Conservation (phyloP, 1,140 invertebrate genomes). For the Pogonomyrmex californicus region DNA sequence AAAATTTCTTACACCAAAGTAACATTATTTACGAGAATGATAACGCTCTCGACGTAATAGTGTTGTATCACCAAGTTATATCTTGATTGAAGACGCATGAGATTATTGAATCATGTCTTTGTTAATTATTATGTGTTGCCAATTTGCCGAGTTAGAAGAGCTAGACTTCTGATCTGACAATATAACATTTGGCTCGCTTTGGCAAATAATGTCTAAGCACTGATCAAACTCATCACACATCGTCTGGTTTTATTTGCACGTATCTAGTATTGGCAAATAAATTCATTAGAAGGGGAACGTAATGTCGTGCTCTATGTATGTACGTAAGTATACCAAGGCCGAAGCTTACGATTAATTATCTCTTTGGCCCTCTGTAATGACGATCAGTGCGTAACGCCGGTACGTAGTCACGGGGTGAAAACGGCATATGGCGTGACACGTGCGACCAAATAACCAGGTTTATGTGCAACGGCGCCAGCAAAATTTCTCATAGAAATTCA, state of each 20-base stretch:
- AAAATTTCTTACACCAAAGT: not conserved
- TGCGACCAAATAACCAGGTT: conserved; percentile 67
- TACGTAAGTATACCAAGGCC: not conserved
- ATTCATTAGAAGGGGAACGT: conserved; percentile 29
- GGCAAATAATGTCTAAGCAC: conserved; percentile 15
- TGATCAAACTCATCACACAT: not conserved
- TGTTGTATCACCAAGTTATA: not conserved
- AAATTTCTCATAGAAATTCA: not conserved
- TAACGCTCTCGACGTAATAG: not conserved
- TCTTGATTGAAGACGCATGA: not conserved
- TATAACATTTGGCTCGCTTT: not conserved
- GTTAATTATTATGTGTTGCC: not conserved
- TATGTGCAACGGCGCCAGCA: conserved; percentile 4
- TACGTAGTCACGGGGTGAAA: conserved; percentile 33
- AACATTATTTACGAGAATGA: not conserved
- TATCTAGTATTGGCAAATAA: conserved; percentile 23
- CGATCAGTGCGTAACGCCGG: conserved; percentile 55
- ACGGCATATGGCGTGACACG: conserved; percentile 75
- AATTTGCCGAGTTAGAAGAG: not conserved
- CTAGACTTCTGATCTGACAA: not conserved
- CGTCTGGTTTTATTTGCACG: not conserved
- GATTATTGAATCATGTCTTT: conserved; percentile 7
- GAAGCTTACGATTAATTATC: conserved; percentile 44
- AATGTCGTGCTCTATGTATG: not conserved
- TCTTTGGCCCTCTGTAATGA: conserved; percentile 20